Conservation (phyloP, 1,140 invertebrate species). For the Arion vulgaris region DNA sequence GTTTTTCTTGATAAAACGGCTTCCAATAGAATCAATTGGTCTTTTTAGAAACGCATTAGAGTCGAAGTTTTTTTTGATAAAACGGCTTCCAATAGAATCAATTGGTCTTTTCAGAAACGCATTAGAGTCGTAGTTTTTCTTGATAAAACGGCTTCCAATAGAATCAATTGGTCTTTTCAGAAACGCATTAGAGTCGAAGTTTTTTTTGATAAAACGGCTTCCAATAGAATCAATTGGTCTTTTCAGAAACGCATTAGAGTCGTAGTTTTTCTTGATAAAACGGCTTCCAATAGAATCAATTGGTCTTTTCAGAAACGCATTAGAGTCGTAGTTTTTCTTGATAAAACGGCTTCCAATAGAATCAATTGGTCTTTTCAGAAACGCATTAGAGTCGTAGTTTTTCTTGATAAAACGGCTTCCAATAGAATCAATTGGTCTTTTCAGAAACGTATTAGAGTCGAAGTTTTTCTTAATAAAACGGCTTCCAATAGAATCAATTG, state of each 20-base stretch:
- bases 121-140: not conserved
- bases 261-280: not conserved
- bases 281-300: not conserved
- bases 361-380: not conserved
- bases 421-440: not conserved
- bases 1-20: not conserved
- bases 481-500: not conserved
- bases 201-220: not conserved
- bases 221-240: not conserved
- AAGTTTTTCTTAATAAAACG: not conserved
- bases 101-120: not conserved
- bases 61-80: too few relatives aligned
- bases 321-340: not conserved
- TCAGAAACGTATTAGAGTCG: not conserved
- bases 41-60: not conserved
- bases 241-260: not conserved
- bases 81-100: not conserved
- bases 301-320: not conserved
- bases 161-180: not conserved
- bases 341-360: not conserved
- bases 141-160: not conserved
- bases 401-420: constrained; percentile 1
- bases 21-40: not conserved
- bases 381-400: not conserved
- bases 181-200: not conserved